Conservation (phyloP, 2,113 vertebrate species). For the Strigops habroptila region DNA sequence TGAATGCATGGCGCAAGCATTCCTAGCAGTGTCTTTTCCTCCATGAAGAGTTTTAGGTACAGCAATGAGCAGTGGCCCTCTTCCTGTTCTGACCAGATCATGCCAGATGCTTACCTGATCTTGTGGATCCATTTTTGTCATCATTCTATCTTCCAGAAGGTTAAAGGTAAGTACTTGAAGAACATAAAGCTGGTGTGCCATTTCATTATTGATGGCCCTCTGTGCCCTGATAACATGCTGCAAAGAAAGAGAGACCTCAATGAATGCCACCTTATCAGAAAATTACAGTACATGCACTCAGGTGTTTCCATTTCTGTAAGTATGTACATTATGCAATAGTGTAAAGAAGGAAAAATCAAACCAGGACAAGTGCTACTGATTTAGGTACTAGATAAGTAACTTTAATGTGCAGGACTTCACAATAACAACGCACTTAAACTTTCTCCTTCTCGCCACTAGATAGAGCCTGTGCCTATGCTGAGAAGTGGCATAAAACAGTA, state of each 20-base stretch:
- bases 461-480: not conserved
- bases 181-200: constrained; percentile 97
- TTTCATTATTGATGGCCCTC: constrained; percentile 93
- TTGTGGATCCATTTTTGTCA: constrained; percentile 99
- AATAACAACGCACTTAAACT: not conserved
- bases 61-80: not conserved
- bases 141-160: constrained; percentile 96
- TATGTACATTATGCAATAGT: not conserved
- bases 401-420: not conserved
- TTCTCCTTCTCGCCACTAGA: not conserved
- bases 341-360: not conserved
- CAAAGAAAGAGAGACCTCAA: not conserved
- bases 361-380: not conserved
- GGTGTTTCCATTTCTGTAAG: not conserved
- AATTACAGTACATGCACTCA: not conserved
- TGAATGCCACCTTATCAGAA: not conserved
- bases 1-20: not conserved
- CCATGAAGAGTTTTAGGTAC: not conserved
- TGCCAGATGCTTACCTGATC: constrained; percentile 82
- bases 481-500: not conserved
- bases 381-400: not conserved
- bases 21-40: not conserved
- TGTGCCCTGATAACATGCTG: constrained; percentile 93
- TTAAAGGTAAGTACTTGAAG: constrained; percentile 98
- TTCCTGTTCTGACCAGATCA: not conserved